Evolutionary conservation across 2,888 invertebrate genomes (phyloP).

Genomic region (Agrochola circellaris): DNA sequence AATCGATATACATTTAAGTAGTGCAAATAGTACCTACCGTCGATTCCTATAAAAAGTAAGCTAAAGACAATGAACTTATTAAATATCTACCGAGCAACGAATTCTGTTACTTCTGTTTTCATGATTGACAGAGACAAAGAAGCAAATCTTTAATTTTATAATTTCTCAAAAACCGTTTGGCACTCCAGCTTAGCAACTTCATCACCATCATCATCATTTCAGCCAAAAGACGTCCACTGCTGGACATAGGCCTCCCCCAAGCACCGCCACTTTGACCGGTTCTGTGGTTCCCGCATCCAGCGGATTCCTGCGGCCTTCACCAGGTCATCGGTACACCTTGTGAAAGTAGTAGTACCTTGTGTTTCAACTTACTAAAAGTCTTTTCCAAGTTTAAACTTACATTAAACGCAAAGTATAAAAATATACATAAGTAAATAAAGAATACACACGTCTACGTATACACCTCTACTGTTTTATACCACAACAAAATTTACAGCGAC

Average conservation of each 20-base stretch:
- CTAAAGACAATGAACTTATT: not conserved
- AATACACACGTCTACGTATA: not conserved
- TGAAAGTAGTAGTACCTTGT: no score
- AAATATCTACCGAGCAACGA: rapidly evolving
- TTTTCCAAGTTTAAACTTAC: not conserved
- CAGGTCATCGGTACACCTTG: no score
- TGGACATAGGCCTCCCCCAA: no score
- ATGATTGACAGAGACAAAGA: not conserved
- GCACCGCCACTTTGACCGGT: no score
- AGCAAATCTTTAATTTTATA: not conserved
- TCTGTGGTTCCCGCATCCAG: no score
- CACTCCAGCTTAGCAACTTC: not conserved
- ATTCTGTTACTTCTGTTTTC: not conserved
- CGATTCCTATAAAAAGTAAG: not conserved
- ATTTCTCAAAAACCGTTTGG: not conserved
- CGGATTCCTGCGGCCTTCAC: no score
- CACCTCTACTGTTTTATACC: slow-evolving; percentile 34
- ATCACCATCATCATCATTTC: no score
- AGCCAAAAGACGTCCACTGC: no score
- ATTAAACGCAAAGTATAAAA: not conserved
- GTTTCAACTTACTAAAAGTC: not conserved
- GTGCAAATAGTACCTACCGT: not conserved
- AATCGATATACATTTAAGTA: not conserved
- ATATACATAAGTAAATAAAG: not conserved
- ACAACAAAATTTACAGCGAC: slow-evolving; percentile 58